These are phyloP conservation scores for Ophraella communa DNA, from an alignment of 2,888 invertebrate species.

Conservation along the genomic window DNA sequence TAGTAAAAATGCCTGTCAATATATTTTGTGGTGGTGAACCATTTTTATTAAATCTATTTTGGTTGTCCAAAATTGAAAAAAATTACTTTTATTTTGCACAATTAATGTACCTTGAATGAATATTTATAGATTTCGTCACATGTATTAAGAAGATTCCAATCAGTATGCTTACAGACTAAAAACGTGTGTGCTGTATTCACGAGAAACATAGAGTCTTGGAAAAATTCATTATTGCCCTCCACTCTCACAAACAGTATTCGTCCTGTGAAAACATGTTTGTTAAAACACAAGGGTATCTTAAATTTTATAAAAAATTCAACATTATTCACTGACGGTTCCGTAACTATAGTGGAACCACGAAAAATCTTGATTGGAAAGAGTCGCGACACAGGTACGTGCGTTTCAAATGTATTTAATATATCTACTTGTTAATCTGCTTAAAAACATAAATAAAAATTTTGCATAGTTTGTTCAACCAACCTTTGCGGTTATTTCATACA, in stretches of 20 bases:
- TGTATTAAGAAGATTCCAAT: not conserved
- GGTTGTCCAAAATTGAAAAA: too few species aligned
- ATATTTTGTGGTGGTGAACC: too few species aligned
- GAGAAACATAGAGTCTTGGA: not conserved
- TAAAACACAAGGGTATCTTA: not conserved
- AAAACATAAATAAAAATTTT: too few species aligned
- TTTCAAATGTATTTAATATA: too few species aligned
- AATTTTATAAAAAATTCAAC: not conserved
- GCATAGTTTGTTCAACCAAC: too few species aligned
- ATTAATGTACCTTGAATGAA: not conserved
- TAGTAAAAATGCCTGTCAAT: too few species aligned
- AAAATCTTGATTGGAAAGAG: not conserved
- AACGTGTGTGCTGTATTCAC: not conserved
- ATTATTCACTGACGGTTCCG: not conserved
- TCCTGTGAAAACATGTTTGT: not conserved
- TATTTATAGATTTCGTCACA: conserved; percentile 1
- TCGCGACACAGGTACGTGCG: not conserved
- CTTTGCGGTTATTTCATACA: too few species aligned
- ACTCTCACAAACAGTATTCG: not conserved
- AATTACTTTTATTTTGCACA: too few species aligned
- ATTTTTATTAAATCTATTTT: too few species aligned
- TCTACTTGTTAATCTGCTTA: too few species aligned
- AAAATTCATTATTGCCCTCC: not conserved
- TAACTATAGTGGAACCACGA: not conserved
- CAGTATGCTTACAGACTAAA: not conserved